Percentiles rank a stretch among this genome's conserved stretches.
phyloP scores from a whole-genome alignment of 2,797 vertebrate genomes.

The Xenopus petersii region DNA sequence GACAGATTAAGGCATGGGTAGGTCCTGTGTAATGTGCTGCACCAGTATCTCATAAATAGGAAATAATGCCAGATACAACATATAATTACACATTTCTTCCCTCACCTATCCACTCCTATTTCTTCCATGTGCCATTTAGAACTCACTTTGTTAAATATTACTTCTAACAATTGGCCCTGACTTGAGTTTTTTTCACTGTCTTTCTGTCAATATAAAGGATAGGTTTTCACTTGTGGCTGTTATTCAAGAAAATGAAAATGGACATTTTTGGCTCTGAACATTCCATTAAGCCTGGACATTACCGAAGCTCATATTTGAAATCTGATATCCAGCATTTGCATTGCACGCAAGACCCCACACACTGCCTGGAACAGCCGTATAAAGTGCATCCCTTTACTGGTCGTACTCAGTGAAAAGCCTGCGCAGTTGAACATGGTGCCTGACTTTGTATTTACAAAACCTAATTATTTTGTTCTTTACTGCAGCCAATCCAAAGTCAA shows the following conservation, averaged over 20 bases:
- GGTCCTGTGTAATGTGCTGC: no score
- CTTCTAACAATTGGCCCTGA: slow-evolving; percentile 21
- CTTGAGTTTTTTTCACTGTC: slow-evolving; percentile 39
- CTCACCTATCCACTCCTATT: not conserved
- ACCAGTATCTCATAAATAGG: no score
- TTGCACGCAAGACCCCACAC: slow-evolving; percentile 70
- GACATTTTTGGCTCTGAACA: slow-evolving; percentile 60
- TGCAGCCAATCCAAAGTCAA: slow-evolving; percentile 7
- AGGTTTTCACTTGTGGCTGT: slow-evolving; percentile 49
- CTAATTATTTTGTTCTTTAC: slow-evolving; percentile 9
- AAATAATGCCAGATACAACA: no score
- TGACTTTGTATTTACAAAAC: slow-evolving; percentile 41
- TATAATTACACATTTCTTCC: not conserved
- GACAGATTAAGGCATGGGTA: no score
- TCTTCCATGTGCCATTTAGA: slow-evolving; percentile 1
- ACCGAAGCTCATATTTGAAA: slow-evolving; percentile 64
- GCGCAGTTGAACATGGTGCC: slow-evolving; percentile 10
- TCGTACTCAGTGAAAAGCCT: accelerated
- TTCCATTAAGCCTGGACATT: slow-evolving; percentile 60
- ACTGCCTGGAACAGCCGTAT: slow-evolving; percentile 38
- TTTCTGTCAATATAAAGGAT: slow-evolving; percentile 57
- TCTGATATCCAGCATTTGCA: slow-evolving; percentile 64
- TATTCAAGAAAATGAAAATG: slow-evolving; percentile 53
- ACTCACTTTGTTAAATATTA: not conserved
- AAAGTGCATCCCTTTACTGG: slow-evolving; percentile 24